Conservation (phyloP, 2,888 invertebrate species). For the Dasysyrphus tricinctus region DNA sequence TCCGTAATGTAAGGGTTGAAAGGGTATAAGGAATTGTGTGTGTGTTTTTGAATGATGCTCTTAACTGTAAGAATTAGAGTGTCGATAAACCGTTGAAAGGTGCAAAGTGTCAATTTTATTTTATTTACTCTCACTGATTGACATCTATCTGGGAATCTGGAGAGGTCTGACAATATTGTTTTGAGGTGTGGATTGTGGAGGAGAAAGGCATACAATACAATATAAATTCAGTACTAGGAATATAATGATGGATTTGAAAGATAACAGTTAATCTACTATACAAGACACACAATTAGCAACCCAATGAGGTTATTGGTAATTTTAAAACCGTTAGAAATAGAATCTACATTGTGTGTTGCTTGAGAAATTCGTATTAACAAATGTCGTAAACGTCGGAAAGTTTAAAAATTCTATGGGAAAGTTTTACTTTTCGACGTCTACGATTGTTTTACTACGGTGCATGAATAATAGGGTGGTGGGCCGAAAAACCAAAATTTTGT, state of each 20-base stretch:
- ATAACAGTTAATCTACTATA: slow-evolving; percentile 53
- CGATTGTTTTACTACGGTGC: too few species aligned
- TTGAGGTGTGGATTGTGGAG: slow-evolving; percentile 5
- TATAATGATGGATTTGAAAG: slow-evolving; percentile 53
- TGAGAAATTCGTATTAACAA: background rate
- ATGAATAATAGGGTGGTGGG: too few species aligned
- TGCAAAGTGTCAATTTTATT: slow-evolving; percentile 67
- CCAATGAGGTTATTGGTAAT: slow-evolving; percentile 35
- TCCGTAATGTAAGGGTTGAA: slow-evolving; percentile 47
- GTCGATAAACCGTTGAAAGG: slow-evolving; percentile 71
- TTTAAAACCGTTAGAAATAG: background rate
- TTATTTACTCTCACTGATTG: slow-evolving; percentile 51
- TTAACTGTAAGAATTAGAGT: slow-evolving; percentile 63
- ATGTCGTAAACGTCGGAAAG: too few species aligned
- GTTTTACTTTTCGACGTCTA: too few species aligned
- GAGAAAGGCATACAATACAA: slow-evolving; percentile 10
- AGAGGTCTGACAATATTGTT: slow-evolving; percentile 37
- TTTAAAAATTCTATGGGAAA: too few species aligned
- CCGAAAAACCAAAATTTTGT: too few species aligned
- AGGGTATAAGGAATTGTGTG: slow-evolving; percentile 38
- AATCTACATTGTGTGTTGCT: background rate
- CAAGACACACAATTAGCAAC: slow-evolving; percentile 31
- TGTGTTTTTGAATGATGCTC: slow-evolving; percentile 47
- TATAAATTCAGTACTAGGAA: slow-evolving; percentile 1
- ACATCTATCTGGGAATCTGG: slow-evolving; percentile 64